Evolutionary conservation across 2,888 invertebrate genomes (phyloP), one percentile per base, ranked within the genome.

Genomic region (Aleiodes testaceus): DNA sequence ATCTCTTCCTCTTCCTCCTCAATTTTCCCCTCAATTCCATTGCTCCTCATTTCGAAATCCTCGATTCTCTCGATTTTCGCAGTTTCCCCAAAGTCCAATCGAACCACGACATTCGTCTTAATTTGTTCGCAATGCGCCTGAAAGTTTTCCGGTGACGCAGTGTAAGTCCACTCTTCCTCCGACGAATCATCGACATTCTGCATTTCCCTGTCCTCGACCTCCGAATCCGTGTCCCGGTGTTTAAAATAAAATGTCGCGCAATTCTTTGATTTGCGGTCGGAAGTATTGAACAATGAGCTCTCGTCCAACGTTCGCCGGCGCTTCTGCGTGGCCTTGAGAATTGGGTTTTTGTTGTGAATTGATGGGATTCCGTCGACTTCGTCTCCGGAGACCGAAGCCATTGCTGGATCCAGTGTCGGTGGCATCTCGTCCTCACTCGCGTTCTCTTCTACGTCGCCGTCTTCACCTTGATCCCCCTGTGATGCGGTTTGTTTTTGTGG

Each of bases 211-310:
- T 78, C 76, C 6, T 77, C 69, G 20, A 72, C 90, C 85, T 95
- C 95, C 11, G 94, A 94, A 86, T 96, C 96, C 12, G 95, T 96
- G 85, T 96, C 96, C 87, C 92, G 91, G 87, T 96, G 96, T 86
- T 91, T 93, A 88, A 95, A 95, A 88, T 96, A 95, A 88, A 94
- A 95, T 74, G 93, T 95, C 78, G 93, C 96, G 85, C 92, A 91
- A 86, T 95, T 95, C 86, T 94, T 94, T 16, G 94, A 94, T 87
- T 92, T 93, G 78, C 94, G 89, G 86, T 93, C 93, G 9, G 94
- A 92, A 79, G 84, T 85, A 72, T 83, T 85, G 72, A 85, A 86
- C 7, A 80, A 76, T 12, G 83, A 82, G 50, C 79, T 75, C 66
- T 81, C 82, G 68, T 83, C 83, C 22, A 80, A 75, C 44, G 76